Evolutionary conservation across 35 echinoderm and acorn worm genomes (phyloP), one percentile per base, ranked within the genome.

Genomic region (Apostichopus parvimensis): DNA sequence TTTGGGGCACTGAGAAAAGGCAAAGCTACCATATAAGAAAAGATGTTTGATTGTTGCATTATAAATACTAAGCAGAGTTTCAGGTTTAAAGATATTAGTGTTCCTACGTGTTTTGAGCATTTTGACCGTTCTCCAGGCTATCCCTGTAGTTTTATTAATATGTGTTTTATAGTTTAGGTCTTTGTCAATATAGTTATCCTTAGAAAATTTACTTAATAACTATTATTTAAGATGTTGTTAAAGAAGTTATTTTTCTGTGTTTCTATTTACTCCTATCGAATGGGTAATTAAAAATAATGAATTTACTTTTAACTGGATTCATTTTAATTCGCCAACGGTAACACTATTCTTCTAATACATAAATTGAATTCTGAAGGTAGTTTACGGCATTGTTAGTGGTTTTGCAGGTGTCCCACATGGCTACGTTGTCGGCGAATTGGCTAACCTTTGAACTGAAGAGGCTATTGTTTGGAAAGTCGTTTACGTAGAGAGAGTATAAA

Each of bases 401-500:
- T 18, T 54, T 82, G 6, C 11, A 12, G 17, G 79, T 82, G 8
- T 5, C 6, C 52, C 18, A 82, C 7, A 54, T 34, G 6, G 79
- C 79, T 56, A 54, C 54, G 18, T 82, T 18, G 14, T 82, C 34
- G 1, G 79, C 79, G 17, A 82, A 82, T 82, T 82, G 79, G 5
- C 34, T 54, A 5, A 82, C 8, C 18, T 54, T 82, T 9, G 11
- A 53, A 55, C 54, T 55, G 11, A 5, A 5, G 17, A 13, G 5
- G 2, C 54, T 56, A 57, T 55, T 8, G 25, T 45, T 6, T 2
- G 45, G 79, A 12, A 82, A 18, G 55, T 82, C 45, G 55, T 82
- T 82, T 12, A 82, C 79, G 54, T 82, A 82, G 18, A 82, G 45
- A 55, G 55, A 13, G 55, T 82, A 82, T 7, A 82, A 52, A 11